Evolutionary conservation across 2,797 vertebrate genomes (phyloP).

Genomic region (Poeciliopsis presidionis): DNA sequence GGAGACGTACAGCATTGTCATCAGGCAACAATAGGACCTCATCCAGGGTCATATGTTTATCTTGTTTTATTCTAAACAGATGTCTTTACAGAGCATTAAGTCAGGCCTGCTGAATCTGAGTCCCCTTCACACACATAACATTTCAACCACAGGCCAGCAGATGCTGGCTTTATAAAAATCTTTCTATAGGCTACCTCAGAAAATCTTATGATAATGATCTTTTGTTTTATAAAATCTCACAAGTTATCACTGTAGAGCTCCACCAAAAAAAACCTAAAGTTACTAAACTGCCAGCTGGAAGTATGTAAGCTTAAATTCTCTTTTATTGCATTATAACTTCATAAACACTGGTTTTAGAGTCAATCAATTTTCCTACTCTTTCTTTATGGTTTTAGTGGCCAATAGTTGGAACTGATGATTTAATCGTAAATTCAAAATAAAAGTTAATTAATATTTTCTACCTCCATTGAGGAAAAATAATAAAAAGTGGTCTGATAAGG

Average conservation of each 20-base stretch:
- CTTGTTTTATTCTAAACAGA: neutral
- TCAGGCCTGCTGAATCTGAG: neutral
- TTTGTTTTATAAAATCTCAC: neutral
- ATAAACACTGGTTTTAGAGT: neutral
- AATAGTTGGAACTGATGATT: neutral
- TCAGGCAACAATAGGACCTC: neutral
- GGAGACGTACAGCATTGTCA: neutral
- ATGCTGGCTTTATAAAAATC: neutral
- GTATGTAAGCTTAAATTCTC: neutral
- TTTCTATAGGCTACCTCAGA: too few species aligned
- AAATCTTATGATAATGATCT: neutral
- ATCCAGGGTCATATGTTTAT: neutral
- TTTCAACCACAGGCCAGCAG: neutral
- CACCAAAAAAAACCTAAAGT: neutral
- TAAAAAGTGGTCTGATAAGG: neutral
- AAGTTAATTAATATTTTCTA: neutral
- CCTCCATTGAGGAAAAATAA: neutral
- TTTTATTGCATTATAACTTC: neutral
- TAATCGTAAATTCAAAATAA: neutral
- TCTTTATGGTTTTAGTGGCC: neutral
- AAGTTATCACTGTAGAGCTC: neutral
- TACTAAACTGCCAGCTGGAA: neutral
- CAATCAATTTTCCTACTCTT: neutral
- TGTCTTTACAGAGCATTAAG: neutral
- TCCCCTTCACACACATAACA: neutral